Evolutionary conservation across 2,113 vertebrate species (phyloP).

Genomic region (Donacobius atricapilla): DNA sequence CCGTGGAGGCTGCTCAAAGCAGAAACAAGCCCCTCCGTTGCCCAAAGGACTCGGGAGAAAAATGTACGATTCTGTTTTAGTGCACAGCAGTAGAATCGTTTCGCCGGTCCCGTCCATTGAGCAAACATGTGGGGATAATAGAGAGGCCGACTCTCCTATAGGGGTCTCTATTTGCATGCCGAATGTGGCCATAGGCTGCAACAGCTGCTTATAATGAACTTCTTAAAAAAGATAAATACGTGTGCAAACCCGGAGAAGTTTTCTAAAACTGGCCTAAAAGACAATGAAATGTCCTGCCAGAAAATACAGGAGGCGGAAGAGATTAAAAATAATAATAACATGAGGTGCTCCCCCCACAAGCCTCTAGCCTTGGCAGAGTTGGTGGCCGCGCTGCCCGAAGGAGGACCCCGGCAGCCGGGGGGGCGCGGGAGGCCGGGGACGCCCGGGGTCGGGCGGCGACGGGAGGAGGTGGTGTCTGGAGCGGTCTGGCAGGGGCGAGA

Average conservation of each 20-base stretch:
- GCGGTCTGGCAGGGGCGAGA: background rate
- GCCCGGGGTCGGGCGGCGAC: background rate
- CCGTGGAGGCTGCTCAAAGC: background rate
- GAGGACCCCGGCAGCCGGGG: background rate
- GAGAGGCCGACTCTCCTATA: conserved; percentile 30
- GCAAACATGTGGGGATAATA: background rate
- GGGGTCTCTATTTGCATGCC: conserved; percentile 43
- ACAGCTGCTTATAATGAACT: background rate
- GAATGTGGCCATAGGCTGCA: background rate
- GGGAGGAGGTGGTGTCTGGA: background rate
- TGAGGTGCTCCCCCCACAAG: background rate
- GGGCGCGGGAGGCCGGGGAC: background rate
- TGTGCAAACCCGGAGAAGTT: background rate
- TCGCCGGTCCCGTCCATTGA: background rate
- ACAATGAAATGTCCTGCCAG: background rate
- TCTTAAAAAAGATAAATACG: background rate
- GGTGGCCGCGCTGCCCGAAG: background rate
- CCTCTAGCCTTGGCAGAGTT: background rate
- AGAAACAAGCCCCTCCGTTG: background rate
- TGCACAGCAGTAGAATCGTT: background rate
- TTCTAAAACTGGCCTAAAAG: background rate
- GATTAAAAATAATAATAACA: background rate
- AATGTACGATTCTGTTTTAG: background rate
- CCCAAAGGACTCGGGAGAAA: background rate
- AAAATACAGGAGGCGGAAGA: background rate